Base-by-base conservation (phyloP, 2,888 invertebrate genomes). In the Drosophila neotestacea region DNA sequence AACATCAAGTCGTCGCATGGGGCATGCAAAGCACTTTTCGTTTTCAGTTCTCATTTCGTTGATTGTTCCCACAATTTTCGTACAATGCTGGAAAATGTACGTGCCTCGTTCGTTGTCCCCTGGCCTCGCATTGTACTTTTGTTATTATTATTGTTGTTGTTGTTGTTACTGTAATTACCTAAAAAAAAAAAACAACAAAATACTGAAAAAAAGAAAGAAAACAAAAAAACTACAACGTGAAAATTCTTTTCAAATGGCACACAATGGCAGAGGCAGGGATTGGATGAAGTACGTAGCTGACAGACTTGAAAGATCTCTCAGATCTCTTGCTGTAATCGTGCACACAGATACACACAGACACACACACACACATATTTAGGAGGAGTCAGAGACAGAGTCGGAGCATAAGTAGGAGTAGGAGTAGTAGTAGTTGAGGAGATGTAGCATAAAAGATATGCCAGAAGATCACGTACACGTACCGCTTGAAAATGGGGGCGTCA, bases 21-120 rank as follows among this genome's bases (percentile, higher is more conserved):
- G 56, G 60, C 60, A 85, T 85, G 84, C 84, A 85, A 85, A 90
- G 89, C 88, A 70, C 89, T 83, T 86, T 89, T 75, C 54, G 72
- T 73, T 82, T 75, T 62, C 73, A 77, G 71, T 83, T 63, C 60
- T 65, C 64, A 78, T 87, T 83, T 81, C 69, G 81, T 79, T 88
- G 85, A 85, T 86, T 87, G 88, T 87, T 87, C 86, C 89, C 89
- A 87, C 89, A 88, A 85, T 85, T 85, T 86, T 84, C 77, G 82
- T 84, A 84, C 85, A 85, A 77, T 85, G 85, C 87, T 79, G 85
- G 87, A 86, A 86, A 86, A 86, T 88, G 85, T 82, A 80, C 82
- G 82, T 85, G 81, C 80, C 80, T 60, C 75, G 70, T 77, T 70
- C 77, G 55, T 77, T 77, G 77, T 77, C 77, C 78, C 78, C 77